phyloP scores from a whole-genome alignment of 2,113 vertebrate genomes.

The Dicaeum eximium region DNA sequence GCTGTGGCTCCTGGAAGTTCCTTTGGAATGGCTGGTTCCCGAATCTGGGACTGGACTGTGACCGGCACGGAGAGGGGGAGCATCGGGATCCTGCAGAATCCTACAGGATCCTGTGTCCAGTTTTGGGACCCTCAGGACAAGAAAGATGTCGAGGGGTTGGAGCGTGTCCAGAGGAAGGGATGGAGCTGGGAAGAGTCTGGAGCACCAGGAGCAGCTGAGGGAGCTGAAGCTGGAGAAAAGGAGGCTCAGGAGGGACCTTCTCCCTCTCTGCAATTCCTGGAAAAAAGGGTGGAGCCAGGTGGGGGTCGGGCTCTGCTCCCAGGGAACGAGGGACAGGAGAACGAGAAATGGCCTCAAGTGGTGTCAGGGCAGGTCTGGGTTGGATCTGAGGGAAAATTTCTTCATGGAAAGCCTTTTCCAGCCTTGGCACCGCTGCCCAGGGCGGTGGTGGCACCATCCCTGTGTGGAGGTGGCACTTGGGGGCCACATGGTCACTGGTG shows the following conservation, averaged over 20 bases:
- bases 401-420: neutral
- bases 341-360: neutral
- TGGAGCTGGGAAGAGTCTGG: neutral
- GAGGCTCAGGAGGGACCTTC: neutral
- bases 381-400: neutral
- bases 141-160: neutral
- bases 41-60: neutral
- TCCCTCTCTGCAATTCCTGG: neutral
- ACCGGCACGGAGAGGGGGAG: neutral
- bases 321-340: neutral
- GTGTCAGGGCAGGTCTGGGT: neutral
- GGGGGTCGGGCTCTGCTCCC: neutral
- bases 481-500: neutral
- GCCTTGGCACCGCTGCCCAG: neutral
- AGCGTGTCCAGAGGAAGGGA: rapidly evolving
- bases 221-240: neutral
- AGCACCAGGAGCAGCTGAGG: neutral
- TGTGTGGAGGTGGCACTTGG: neutral
- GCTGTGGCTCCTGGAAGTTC: neutral
- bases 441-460: neutral
- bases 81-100: neutral
- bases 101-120: neutral
- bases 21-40: neutral
- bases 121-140: neutral
- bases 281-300: neutral